These are phyloP conservation scores for Zaprionus tsacasi DNA, from an alignment of 1,140 invertebrate species.

Conservation along the genomic window DNA sequence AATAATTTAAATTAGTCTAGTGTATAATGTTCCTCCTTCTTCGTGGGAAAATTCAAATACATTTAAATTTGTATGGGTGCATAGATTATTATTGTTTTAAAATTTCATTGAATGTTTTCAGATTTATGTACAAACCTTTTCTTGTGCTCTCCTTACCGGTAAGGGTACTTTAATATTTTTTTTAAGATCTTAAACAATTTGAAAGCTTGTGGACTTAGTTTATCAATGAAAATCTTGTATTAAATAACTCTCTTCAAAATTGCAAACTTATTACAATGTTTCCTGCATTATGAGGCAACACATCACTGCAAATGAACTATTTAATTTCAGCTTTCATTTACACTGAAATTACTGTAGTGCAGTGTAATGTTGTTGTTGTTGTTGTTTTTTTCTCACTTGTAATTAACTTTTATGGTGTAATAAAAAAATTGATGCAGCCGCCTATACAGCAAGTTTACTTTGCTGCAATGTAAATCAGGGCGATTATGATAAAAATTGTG, in stretches of 20 bases:
- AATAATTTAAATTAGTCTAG: too few relatives aligned
- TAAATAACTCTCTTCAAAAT: background rate
- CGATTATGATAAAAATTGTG: slow-evolving; percentile 42
- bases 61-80: too few relatives aligned
- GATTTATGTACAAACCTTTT: too few relatives aligned
- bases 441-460: slow-evolving; percentile 39
- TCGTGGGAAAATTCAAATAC: too few relatives aligned
- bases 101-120: too few relatives aligned
- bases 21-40: too few relatives aligned
- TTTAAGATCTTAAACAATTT: too few relatives aligned
- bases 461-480: slow-evolving; percentile 43
- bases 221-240: background rate
- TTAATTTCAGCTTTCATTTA: slow-evolving; percentile 25
- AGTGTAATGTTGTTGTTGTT: slow-evolving; percentile 7
- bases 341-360: slow-evolving; percentile 19
- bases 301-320: slow-evolving; percentile 20
- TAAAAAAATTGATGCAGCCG: slow-evolving; percentile 37
- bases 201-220: background rate
- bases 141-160: too few relatives aligned
- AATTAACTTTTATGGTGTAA: slow-evolving; percentile 51
- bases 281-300: background rate
- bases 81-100: too few relatives aligned
- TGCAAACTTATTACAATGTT: background rate
- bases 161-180: too few relatives aligned
- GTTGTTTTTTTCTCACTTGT: slow-evolving; percentile 25